Evolutionary conservation across 2,797 vertebrate species (phyloP).

Genomic region (Threskiornis aethiopicus): DNA sequence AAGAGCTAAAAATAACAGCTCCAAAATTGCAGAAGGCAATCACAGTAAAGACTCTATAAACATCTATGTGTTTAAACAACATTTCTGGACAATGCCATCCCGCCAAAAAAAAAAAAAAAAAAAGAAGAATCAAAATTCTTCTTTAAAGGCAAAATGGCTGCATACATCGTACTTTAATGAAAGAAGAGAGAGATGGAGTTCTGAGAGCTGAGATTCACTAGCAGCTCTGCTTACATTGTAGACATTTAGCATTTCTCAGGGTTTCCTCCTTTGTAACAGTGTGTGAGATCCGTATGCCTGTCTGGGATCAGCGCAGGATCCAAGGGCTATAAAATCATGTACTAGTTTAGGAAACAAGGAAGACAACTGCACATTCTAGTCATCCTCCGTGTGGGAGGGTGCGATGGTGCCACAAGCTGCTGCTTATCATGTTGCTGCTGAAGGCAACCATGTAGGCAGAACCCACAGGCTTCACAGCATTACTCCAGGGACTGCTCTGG

Average conservation of each 20-base stretch:
- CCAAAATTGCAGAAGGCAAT: not conserved
- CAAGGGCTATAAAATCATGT: slow-evolving; percentile 13
- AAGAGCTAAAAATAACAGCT: slow-evolving; percentile 51
- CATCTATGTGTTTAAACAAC: not conserved
- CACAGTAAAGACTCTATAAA: not conserved
- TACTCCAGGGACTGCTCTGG: not conserved
- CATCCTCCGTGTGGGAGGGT: slow-evolving; percentile 32
- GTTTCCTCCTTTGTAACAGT: not conserved
- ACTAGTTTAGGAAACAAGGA: slow-evolving; percentile 55
- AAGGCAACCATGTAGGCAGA: not conserved
- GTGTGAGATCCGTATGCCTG: not conserved
- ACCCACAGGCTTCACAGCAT: not conserved
- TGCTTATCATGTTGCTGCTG: slow-evolving; percentile 21
- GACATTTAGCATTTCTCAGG: not conserved
- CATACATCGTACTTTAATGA: not conserved
- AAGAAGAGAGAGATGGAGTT: not conserved
- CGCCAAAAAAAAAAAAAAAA: too few species aligned
- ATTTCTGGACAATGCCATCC: not conserved
- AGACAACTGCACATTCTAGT: slow-evolving; percentile 57
- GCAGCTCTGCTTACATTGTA: not conserved
- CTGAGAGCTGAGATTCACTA: not conserved
- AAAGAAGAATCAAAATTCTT: not conserved
- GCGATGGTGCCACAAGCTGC: slow-evolving; percentile 18
- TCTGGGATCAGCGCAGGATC: not conserved
- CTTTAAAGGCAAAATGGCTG: not conserved